Conservation (phyloP, 2,113 vertebrate genomes). For the Urocynchramus pylzowi region DNA sequence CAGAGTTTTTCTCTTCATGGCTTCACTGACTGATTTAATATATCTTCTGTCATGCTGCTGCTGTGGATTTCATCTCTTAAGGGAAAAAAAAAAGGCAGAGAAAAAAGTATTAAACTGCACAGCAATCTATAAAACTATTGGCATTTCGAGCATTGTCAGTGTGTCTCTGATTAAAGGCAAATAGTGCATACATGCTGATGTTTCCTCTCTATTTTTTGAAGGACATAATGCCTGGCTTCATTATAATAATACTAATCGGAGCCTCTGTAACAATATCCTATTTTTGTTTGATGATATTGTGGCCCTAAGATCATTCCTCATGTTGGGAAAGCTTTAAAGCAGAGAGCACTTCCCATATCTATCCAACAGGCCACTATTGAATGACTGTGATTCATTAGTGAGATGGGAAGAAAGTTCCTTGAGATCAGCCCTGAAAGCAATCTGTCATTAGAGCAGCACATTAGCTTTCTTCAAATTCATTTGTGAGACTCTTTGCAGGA, state of each 20-base stretch:
- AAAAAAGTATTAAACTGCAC: not conserved
- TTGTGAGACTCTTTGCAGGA: conserved; percentile 13
- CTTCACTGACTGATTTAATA: not conserved
- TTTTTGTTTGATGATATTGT: not conserved
- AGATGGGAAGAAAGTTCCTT: conserved; percentile 4
- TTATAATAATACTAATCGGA: not conserved
- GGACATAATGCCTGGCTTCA: not conserved
- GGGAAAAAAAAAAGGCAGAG: not conserved
- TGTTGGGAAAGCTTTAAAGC: not conserved
- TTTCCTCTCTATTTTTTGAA: not conserved
- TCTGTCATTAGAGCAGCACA: not conserved
- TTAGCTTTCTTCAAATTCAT: conserved; percentile 25
- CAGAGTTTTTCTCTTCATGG: not conserved
- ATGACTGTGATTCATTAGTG: not conserved
- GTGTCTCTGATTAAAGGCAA: not conserved
- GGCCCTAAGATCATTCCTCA: not conserved
- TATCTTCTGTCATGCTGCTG: not conserved
- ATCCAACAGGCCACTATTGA: not conserved
- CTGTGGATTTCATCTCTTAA: not conserved
- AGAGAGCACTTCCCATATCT: not conserved
- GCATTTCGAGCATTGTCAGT: not conserved
- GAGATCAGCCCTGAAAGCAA: conserved; percentile 21
- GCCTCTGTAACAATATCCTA: not conserved
- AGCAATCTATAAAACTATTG: conserved; percentile 7
- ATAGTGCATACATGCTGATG: not conserved